Evolutionary conservation across 1,140 invertebrate genomes (phyloP).

Genomic region (Halyomorpha halys): DNA sequence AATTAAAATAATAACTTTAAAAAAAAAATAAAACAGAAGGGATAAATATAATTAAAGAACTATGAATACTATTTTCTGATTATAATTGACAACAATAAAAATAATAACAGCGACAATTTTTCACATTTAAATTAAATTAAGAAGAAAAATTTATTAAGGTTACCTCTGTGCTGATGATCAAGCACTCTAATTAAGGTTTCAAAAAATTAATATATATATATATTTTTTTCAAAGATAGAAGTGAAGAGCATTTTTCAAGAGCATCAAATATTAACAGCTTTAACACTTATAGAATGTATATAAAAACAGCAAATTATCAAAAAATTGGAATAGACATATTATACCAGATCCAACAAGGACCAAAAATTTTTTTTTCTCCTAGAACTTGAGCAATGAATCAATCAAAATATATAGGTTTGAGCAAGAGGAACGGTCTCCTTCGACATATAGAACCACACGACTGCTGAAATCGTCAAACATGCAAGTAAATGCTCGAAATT

Average conservation of each 20-base stretch:
- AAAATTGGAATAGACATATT: constrained; percentile 7
- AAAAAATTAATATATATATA: background rate
- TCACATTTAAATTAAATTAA: background rate
- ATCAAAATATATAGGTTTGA: constrained; percentile 25
- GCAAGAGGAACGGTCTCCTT: constrained; percentile 24
- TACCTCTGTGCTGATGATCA: too few species aligned
- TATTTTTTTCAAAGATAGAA: background rate
- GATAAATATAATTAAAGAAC: background rate
- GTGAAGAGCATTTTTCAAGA: background rate
- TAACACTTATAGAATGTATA: background rate
- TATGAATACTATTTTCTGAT: background rate
- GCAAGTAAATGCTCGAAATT: background rate
- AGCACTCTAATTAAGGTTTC: too few species aligned
- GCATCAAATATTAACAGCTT: constrained; percentile 9
- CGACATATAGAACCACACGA: background rate
- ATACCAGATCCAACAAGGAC: background rate
- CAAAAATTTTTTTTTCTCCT: constrained; percentile 13
- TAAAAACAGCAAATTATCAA: constrained; percentile 9
- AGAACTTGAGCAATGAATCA: constrained; percentile 26
- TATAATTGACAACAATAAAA: background rate
- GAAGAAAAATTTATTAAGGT: too few species aligned
- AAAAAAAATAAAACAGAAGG: background rate
- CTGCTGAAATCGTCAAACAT: constrained; percentile 1
- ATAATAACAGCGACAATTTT: background rate
- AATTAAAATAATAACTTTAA: background rate